Evolutionary conservation across 2,888 invertebrate genomes (phyloP), one percentile per base, ranked within the genome.

Genomic region (Nipponacmea schrenckii): DNA sequence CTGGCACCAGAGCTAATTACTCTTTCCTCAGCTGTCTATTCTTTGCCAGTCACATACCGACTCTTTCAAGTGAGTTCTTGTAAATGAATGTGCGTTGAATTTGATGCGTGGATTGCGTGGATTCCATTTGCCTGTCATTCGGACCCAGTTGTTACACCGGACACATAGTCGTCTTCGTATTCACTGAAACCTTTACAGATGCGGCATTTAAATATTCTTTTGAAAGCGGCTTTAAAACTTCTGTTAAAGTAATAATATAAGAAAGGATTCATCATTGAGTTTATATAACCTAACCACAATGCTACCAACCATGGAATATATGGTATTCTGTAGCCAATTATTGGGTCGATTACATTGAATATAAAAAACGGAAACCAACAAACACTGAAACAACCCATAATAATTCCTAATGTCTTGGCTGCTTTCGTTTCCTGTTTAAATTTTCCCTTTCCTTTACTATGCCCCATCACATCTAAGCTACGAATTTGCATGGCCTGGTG

Each of bases 251-350:
- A 81, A 17, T 92, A 93, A 87, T 93, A 93, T 73, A 93, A 92
- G 63, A 93, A 90, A 0, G 93, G 93, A 84, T 93, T 93, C 74
- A 93, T 90, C 27, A 92, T 92, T 14, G 86, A 86, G 71, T 86
- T 86, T 8, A 85, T 79, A 72, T 86, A 86, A 5, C 86, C 86
- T 17, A 86, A 77, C 86, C 86, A 86, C 46, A 85, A 70, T 0
- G 85, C 86, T 39, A 83, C 78, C 31, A 80, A 80, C 85, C 84
- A 85, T 7, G 82, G 76, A 24, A 75, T 78, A 74, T 85, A 85
- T 24, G 82, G 83, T 62, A 84, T 83, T 71, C 77, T 76, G 74
- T 86, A 85, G 10, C 83, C 82, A 31, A 86, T 80, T 24, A 86
- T 73, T 1, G 86, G 85, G 71, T 86, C 86, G 27, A 85, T 80